A percentile compares a stretch with the other conserved stretches of the same genome.
Evolutionary conservation across 2,888 invertebrate genomes (phyloP).

Genomic region (Dicyrtoma fusca): DNA sequence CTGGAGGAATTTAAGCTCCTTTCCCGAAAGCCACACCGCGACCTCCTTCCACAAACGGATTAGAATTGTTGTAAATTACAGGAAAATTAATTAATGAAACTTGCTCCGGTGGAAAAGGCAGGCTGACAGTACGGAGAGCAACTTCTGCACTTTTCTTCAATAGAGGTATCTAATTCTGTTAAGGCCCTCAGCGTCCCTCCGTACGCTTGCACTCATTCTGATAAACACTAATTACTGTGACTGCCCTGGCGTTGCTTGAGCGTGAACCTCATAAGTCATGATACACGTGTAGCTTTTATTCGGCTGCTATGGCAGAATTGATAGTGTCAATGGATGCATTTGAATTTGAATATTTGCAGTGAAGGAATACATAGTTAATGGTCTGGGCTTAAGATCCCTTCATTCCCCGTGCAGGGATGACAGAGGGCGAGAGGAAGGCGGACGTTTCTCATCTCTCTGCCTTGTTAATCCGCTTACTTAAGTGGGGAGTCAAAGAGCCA

Average conservation of each 20-base stretch:
- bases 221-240: too few species aligned
- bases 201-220: too few species aligned
- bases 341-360: constrained; percentile 22
- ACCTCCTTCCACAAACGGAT: constrained; percentile 9
- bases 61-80: constrained; percentile 14
- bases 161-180: too few species aligned
- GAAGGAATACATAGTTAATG: background rate
- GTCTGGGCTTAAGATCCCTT: background rate
- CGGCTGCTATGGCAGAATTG: background rate
- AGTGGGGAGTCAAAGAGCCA: constrained; percentile 32
- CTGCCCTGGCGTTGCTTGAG: background rate
- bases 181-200: too few species aligned
- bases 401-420: background rate
- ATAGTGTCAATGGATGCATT: constrained; percentile 13
- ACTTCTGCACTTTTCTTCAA: background rate
- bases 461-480: constrained; percentile 33
- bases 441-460: constrained; percentile 23
- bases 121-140: too few species aligned
- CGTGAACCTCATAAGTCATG: background rate
- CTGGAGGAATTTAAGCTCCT: too few species aligned
- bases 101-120: background rate
- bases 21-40: background rate
- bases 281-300: background rate
- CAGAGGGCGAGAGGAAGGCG: constrained; percentile 15
- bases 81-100: constrained; percentile 20